Evolutionary conservation across 2,797 vertebrate genomes (phyloP).

Genomic region (Rhynchotus rufescens): DNA sequence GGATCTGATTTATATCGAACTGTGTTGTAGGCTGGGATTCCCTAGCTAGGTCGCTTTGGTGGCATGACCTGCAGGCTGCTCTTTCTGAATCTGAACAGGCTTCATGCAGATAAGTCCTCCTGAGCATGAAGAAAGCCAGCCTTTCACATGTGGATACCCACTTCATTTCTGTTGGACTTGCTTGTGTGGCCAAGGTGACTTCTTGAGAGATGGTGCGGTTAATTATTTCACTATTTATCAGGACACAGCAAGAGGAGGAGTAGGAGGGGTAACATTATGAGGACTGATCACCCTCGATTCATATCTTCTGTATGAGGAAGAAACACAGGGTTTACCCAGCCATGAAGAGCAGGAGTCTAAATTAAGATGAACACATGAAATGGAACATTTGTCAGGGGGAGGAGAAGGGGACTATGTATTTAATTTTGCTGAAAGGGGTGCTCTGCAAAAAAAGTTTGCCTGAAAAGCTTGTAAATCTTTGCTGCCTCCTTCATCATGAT

Average conservation of each 20-base stretch:
- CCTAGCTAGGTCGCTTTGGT: neutral
- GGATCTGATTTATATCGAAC: neutral
- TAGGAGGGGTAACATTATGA: neutral
- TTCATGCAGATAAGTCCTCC: neutral
- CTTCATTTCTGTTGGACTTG: neutral
- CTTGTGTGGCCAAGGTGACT: neutral
- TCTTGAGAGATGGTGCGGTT: neutral
- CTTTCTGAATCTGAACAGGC: neutral
- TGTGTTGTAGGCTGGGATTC: neutral
- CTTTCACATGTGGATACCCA: neutral
- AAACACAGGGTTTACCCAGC: neutral
- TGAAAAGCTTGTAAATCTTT: neutral
- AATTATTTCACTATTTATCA: neutral
- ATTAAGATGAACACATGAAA: neutral
- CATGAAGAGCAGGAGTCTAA: neutral
- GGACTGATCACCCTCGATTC: neutral
- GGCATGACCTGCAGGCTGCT: neutral
- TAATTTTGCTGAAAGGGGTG: neutral
- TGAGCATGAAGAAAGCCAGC: neutral
- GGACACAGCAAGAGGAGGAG: neutral
- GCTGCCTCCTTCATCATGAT: neutral
- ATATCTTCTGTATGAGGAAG: neutral
- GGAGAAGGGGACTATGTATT: neutral
- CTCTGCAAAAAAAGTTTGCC: neutral
- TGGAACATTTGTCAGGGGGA: neutral